Conservation (phyloP, 2,888 invertebrate genomes). For the Saturnia japonica region DNA sequence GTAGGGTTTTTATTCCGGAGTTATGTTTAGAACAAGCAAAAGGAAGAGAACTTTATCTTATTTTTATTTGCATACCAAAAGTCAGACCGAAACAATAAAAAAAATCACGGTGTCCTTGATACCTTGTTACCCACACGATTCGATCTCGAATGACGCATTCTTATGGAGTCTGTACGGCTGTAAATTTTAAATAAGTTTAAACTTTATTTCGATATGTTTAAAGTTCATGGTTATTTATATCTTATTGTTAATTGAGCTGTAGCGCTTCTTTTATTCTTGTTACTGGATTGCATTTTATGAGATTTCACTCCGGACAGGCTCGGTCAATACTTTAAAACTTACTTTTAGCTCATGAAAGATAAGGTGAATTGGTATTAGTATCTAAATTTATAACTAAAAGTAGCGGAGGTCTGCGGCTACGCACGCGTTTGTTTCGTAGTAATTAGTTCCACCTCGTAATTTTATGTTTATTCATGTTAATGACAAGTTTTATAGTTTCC, state of each 20-base stretch:
- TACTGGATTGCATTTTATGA: conserved; percentile 52
- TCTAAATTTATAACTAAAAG: neutral
- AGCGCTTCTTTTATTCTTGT: conserved; percentile 42
- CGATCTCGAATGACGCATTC: conserved; percentile 64
- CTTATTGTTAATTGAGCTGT: conserved; percentile 50
- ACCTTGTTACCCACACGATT: conserved; percentile 67
- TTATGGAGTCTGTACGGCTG: conserved; percentile 8
- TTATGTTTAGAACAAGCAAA: conserved; percentile 27
- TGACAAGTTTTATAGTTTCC: no score
- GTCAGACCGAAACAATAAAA: conserved; percentile 50
- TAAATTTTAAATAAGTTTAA: conserved; percentile 25
- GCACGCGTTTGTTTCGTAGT: no score
- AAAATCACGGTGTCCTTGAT: conserved; percentile 66
- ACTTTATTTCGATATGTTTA: conserved; percentile 29
- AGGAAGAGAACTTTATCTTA: conserved; percentile 27
- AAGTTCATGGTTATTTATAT: conserved; percentile 35
- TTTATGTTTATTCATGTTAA: no score
- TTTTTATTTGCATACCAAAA: conserved; percentile 67
- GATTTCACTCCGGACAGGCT: conserved; percentile 49
- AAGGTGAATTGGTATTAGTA: neutral
- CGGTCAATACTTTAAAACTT: conserved; percentile 26
- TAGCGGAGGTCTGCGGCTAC: no score
- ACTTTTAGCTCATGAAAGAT: conserved; percentile 1
- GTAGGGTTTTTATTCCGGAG: neutral
- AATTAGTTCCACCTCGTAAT: no score